A percentile compares a stretch with the other conserved stretches of the same genome.
These are phyloP conservation scores for Cremastinae sp. DNA, from an alignment of 2,888 invertebrate genomes.

Conservation along the genomic window DNA sequence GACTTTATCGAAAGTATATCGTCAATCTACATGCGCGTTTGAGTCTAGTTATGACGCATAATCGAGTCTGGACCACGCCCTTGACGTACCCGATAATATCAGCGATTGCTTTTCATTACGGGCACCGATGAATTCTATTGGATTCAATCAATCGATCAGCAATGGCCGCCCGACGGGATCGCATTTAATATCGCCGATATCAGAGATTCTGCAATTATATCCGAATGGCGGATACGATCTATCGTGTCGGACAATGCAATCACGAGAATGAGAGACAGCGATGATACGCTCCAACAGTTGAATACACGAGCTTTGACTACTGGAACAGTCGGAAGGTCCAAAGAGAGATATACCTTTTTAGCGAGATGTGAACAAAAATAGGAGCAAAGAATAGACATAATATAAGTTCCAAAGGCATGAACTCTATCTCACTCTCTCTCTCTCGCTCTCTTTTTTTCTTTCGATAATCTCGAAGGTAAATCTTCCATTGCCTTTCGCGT, in stretches of 20 bases:
- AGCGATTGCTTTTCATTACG: conserved; percentile 9
- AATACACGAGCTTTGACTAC: conserved; percentile 43
- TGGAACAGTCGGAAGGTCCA: conserved; percentile 2
- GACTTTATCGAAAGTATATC: conserved; percentile 19
- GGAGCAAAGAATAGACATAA: conserved; percentile 39
- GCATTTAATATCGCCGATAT: no score
- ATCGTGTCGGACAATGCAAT: conserved; percentile 3
- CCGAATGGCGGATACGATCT: conserved; percentile 12
- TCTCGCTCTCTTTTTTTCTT: no score
- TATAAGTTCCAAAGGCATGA: conserved; percentile 50
- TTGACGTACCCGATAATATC: conserved; percentile 10
- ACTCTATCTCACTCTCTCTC: conserved; percentile 44
- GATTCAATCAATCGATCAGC: conserved; percentile 11
- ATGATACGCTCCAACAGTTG: conserved; percentile 13
- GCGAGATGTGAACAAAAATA: conserved; percentile 27
- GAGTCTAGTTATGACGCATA: conserved; percentile 30
- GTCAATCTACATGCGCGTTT: conserved; percentile 4
- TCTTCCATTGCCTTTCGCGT: conserved; percentile 67
- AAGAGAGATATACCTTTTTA: conserved; percentile 33
- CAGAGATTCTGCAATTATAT: background rate
- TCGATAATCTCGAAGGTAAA: conserved; percentile 76
- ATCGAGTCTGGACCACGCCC: conserved; percentile 26
- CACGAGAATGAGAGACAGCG: conserved; percentile 25
- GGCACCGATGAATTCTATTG: background rate
- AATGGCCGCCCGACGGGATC: background rate